A percentile compares a stretch with the other conserved stretches of the same genome.
Conservation (phyloP, 2,888 invertebrate species). For the Synanthedon tipuliformis region DNA sequence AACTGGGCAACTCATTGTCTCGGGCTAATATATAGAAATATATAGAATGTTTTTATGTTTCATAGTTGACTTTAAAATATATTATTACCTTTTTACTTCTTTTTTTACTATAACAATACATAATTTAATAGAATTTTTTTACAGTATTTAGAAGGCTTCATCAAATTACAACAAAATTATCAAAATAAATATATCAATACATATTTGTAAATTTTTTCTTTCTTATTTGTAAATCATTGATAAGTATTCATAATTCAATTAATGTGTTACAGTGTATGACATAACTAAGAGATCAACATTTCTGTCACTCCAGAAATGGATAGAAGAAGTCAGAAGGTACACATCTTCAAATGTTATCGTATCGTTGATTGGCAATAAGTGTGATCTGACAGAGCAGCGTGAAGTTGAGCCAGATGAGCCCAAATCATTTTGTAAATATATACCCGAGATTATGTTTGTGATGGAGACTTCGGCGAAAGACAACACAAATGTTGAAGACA, state of each 20-base stretch:
- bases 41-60: no score
- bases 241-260: neutral
- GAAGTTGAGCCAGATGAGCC: slow-evolving; percentile 90
- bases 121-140: no score
- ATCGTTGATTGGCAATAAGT: slow-evolving; percentile 92
- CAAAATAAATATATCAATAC: no score
- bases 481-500: slow-evolving; percentile 90
- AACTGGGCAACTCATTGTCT: no score
- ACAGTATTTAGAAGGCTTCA: no score
- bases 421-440: slow-evolving; percentile 85
- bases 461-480: slow-evolving; percentile 93
- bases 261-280: slow-evolving; percentile 81
- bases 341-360: slow-evolving; percentile 93
- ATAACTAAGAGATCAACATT: slow-evolving; percentile 94
- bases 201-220: no score
- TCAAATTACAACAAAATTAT: no score
- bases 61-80: no score
- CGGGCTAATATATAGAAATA: no score
- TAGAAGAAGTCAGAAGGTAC: slow-evolving; percentile 94
- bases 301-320: slow-evolving; percentile 92
- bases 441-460: slow-evolving; percentile 87
- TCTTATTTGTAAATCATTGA: no score
- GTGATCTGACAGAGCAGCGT: slow-evolving; percentile 82
- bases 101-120: no score
- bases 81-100: no score